A percentile compares a stretch with the other conserved stretches of the same genome.
Evolutionary conservation across 1,140 invertebrate species (phyloP).

Genomic region (Drosophila ficusphila): DNA sequence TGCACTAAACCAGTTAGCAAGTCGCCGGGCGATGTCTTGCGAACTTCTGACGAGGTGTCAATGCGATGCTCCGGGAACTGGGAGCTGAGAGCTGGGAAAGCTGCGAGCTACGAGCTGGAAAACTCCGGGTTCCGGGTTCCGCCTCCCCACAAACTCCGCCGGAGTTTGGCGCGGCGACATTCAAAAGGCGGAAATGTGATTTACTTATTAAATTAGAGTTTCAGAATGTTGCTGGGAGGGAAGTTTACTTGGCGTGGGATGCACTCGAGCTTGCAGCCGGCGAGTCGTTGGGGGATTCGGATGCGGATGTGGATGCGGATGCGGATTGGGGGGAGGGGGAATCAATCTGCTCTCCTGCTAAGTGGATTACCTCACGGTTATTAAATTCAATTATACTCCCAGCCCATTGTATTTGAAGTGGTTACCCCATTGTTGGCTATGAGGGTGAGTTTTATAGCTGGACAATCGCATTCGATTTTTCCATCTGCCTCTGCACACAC

Average conservation of each 20-base stretch:
- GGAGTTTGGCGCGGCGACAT: constrained; percentile 30
- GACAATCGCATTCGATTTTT: neutral
- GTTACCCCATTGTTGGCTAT: too few relatives aligned
- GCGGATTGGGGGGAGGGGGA: constrained; percentile 4
- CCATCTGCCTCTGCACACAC: neutral
- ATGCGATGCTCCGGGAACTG: constrained; percentile 55
- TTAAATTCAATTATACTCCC: constrained; percentile 36
- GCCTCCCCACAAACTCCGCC: constrained; percentile 6
- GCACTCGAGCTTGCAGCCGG: constrained; percentile 35
- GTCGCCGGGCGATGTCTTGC: constrained; percentile 38
- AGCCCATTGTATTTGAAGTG: neutral
- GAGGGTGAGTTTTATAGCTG: too few relatives aligned
- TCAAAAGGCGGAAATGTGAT: constrained; percentile 74
- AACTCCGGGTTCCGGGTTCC: constrained; percentile 1
- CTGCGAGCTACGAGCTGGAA: neutral
- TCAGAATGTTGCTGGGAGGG: constrained; percentile 22
- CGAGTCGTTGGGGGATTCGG: constrained; percentile 14
- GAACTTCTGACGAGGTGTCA: constrained; percentile 79
- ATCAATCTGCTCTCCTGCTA: constrained; percentile 31
- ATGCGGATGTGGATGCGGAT: neutral
- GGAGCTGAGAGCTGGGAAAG: constrained; percentile 7
- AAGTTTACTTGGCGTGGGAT: constrained; percentile 7
- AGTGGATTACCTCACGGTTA: constrained; percentile 45
- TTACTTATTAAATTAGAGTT: constrained; percentile 76
- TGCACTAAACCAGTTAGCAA: constrained; percentile 75